phyloP scores from a whole-genome alignment of 2,888 invertebrate genomes.

The Drosophila tanythrix region DNA sequence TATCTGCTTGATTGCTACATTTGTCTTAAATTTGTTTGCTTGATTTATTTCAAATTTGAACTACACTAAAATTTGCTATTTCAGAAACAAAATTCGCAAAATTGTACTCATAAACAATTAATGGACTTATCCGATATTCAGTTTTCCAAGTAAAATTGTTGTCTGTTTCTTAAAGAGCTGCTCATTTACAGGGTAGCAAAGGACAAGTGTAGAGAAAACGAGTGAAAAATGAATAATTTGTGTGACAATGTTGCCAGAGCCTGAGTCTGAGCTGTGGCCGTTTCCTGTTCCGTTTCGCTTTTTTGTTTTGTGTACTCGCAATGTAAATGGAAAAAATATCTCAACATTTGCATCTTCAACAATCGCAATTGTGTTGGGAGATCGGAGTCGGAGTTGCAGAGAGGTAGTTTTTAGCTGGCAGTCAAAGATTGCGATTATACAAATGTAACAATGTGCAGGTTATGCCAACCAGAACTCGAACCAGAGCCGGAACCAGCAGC shows the following conservation, averaged over 20 bases:
- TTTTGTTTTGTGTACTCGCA: slow-evolving; percentile 29
- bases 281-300: slow-evolving; percentile 36
- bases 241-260: slow-evolving; percentile 68
- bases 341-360: slow-evolving; percentile 75
- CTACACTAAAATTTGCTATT: not conserved
- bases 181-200: slow-evolving; percentile 36
- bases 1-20: not conserved
- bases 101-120: not conserved
- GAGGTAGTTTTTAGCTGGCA: slow-evolving; percentile 23
- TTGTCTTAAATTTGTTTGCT: not conserved
- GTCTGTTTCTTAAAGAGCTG: not conserved
- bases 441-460: slow-evolving; percentile 56
- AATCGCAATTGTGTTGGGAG: slow-evolving; percentile 31
- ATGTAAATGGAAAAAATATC: slow-evolving; percentile 74
- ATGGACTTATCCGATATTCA: no score
- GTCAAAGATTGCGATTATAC: slow-evolving; percentile 54
- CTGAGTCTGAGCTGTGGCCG: slow-evolving; percentile 27
- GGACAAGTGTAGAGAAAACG: slow-evolving; percentile 43
- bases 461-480: slow-evolving; percentile 45
- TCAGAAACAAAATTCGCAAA: not conserved
- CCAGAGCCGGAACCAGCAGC: slow-evolving; percentile 14
- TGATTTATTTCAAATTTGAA: not conserved
- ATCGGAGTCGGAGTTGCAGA: not conserved
- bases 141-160: no score
- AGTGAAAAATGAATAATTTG: slow-evolving; percentile 69